A percentile compares a stretch with the other conserved stretches of the same genome.
Evolutionary conservation across 2,797 vertebrate species (phyloP).

Genomic region (Sarcoramphus papa): DNA sequence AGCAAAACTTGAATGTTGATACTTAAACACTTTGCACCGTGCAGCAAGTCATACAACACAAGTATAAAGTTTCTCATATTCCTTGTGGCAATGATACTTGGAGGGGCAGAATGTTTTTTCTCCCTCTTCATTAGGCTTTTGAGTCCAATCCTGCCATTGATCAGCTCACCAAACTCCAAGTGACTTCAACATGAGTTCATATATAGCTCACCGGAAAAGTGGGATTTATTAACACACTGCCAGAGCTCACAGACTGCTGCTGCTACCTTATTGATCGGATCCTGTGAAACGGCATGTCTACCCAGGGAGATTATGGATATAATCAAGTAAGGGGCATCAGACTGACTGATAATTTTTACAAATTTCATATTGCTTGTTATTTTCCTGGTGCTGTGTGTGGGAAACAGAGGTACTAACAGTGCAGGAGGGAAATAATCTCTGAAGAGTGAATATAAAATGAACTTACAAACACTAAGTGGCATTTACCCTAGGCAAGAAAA

Average conservation of each 20-base stretch:
- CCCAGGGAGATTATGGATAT: background rate
- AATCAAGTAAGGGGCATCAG: background rate
- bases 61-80: background rate
- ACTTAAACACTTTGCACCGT: background rate
- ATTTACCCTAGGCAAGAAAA: background rate
- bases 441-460: background rate
- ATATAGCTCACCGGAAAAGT: slow-evolving; percentile 9
- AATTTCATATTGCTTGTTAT: slow-evolving; percentile 14
- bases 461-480: background rate
- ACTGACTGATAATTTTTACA: background rate
- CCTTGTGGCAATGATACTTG: rapidly evolving
- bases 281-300: background rate
- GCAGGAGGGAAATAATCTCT: background rate
- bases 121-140: background rate
- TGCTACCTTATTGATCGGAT: background rate
- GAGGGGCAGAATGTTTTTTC: background rate
- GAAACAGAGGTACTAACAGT: background rate
- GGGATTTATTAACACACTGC: slow-evolving; percentile 44
- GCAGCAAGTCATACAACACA: background rate
- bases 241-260: slow-evolving; percentile 3
- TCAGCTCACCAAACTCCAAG: slow-evolving; percentile 32
- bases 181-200: background rate
- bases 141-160: slow-evolving; percentile 8
- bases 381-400: background rate
- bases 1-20: background rate